Conservation (phyloP, 2,797 vertebrate species). For the Falco rusticolus region DNA sequence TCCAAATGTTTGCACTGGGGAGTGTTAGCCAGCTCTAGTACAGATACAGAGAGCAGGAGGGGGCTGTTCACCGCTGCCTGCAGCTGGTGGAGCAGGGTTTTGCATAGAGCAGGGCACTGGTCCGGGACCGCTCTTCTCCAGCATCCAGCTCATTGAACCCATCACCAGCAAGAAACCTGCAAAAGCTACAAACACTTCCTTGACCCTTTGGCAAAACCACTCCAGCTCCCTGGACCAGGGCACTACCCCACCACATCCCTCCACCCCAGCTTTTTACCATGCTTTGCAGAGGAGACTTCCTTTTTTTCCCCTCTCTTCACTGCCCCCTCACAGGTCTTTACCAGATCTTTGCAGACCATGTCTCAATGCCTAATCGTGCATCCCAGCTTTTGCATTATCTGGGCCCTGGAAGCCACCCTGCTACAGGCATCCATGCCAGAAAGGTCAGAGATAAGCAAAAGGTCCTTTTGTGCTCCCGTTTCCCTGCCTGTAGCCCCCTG, state of each 20-base stretch:
- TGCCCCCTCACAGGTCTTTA: neutral
- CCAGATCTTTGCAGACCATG: neutral
- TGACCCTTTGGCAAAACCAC: neutral
- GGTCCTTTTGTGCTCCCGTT: neutral
- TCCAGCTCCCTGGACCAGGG: neutral
- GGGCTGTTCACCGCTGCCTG: neutral
- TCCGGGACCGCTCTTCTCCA: neutral
- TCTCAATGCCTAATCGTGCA: conserved; percentile 21
- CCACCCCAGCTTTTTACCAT: neutral
- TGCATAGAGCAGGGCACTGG: fast-evolving
- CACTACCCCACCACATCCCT: fast-evolving
- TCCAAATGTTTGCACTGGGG: too few species aligned
- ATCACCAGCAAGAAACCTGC: neutral
- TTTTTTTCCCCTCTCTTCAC: neutral
- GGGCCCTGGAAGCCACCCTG: neutral
- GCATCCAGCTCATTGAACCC: neutral
- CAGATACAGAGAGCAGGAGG: neutral
- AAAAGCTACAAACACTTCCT: neutral
- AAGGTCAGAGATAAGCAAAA: conserved; percentile 59
- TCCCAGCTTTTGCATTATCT: conserved; percentile 46
- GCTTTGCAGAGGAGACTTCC: neutral
- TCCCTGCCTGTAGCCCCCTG: conserved; percentile 10
- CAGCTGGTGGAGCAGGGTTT: neutral
- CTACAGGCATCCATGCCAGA: neutral
- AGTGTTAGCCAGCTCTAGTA: neutral